Base-by-base conservation (phyloP, 35 echinoderm and acorn worm species). In the Heliocidaris erythrogramma region DNA sequence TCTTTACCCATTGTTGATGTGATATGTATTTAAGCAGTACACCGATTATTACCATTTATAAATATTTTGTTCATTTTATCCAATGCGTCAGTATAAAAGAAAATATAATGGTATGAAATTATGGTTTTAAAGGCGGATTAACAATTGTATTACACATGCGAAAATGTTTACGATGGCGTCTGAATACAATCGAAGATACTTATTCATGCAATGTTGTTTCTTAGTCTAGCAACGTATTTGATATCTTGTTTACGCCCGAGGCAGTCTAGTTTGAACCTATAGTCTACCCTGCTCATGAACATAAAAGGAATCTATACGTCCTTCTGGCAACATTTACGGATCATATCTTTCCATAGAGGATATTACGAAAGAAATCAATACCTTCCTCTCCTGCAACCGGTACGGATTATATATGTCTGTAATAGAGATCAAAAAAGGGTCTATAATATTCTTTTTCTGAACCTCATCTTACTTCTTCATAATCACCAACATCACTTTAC, bases 361-460 rank as follows among this genome's bases (percentile, higher is more conserved):
- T 78, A 78, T 78, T 78, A n/a, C 65, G 27, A 78, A 78, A 78
- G 65, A 78, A 17, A 78, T 78, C 65, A 78, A 78, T 78, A 78
- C 65, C 65, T 78, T 24, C 18, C 18, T 4, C 21, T 27, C 21
- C 5, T 5, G 18, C 17, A 78, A 17, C 65, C 65, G 65, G 7
- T 78, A 18, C 65, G 65, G 65, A 78, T 78, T 78, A 78, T 56
- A 8, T 18, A 21, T n/a, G 65, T 27, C 17, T n/a, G 27, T 78
- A 78, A 78, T 78, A 21, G 65, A 78, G 65, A 78, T 78, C 61
- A 71, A 17, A 17, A 7, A 78, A 78, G n/a, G 21, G 21, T n/a
- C 6, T 78, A 27, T 78, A 78, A n/a, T 78, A 78, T 78, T 18
- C 65, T n/a, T 16, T 21, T 71, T 56, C 65, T 78, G 5, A 78